phyloP scores from a whole-genome alignment of 2,888 invertebrate species.

The Tanaodytes sp. region DNA sequence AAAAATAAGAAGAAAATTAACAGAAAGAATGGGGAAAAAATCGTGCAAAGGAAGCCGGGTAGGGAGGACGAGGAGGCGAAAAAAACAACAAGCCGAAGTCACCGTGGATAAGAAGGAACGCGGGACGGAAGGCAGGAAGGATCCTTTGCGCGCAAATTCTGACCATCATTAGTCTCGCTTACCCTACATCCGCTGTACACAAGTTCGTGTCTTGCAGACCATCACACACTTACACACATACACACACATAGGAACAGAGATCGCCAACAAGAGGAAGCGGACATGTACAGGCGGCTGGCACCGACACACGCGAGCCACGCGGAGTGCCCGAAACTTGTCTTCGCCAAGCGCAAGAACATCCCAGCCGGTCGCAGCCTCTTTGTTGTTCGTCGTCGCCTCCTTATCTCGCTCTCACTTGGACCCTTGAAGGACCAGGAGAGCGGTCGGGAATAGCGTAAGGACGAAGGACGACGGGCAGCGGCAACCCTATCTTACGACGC shows the following conservation, averaged over 20 bases:
- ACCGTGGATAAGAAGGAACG: conserved; percentile 26
- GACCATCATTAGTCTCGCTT: conserved; percentile 53
- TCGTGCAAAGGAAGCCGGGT: too few relatives aligned
- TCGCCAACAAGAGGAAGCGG: conserved; percentile 34
- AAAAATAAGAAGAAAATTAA: too few relatives aligned
- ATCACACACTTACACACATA: conserved; percentile 40
- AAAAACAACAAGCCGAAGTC: too few relatives aligned
- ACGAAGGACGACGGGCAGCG: conserved; percentile 58
- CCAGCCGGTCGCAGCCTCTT: conserved; percentile 44
- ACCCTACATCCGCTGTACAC: conserved; percentile 47
- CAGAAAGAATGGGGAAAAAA: too few relatives aligned
- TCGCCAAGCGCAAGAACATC: conserved; percentile 67
- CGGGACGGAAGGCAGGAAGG: too few relatives aligned
- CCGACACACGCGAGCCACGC: conserved; percentile 34
- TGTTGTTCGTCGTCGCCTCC: conserved; percentile 31
- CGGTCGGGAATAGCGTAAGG: conserved; percentile 54
- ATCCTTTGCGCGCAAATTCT: conserved; percentile 38
- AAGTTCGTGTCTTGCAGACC: conserved; percentile 24
- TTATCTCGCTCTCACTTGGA: conserved; percentile 49
- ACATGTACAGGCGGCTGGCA: conserved; percentile 37
- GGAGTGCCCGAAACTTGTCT: conserved; percentile 57
- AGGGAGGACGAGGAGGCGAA: too few relatives aligned
- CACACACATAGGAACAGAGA: too few relatives aligned
- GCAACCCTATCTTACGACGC: conserved; percentile 71
- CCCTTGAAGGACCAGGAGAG: conserved; percentile 64